phyloP scores from a whole-genome alignment of 2,888 invertebrate genomes.

The Priocnemis perturbator region DNA sequence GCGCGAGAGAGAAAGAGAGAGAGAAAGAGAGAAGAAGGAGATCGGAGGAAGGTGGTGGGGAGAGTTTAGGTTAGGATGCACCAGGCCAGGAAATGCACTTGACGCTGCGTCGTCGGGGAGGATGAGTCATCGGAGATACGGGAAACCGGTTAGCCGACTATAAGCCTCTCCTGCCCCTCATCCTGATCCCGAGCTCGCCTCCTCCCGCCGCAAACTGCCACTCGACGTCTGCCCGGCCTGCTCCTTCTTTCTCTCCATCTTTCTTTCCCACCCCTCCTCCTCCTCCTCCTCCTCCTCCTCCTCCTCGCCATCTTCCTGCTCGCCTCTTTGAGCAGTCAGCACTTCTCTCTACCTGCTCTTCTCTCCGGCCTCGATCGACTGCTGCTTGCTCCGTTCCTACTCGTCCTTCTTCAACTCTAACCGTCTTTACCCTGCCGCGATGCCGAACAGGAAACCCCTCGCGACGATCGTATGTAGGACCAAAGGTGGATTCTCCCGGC shows the following conservation, averaged over 20 bases:
- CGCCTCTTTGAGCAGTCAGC: slow-evolving; percentile 27
- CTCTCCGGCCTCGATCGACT: slow-evolving; percentile 15
- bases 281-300: slow-evolving; percentile 71
- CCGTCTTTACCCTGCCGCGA: slow-evolving; percentile 24
- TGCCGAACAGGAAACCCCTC: background rate
- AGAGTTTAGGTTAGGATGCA: slow-evolving; percentile 56
- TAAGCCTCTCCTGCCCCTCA: slow-evolving; percentile 37
- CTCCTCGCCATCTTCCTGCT: slow-evolving; percentile 68
- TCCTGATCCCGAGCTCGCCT: slow-evolving; percentile 37
- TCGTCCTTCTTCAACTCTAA: slow-evolving; percentile 4
- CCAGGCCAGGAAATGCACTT: slow-evolving; percentile 73
- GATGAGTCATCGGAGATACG: slow-evolving; percentile 74
- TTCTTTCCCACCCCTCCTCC: slow-evolving; percentile 29
- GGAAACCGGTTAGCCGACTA: slow-evolving; percentile 71
- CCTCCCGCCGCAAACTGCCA: slow-evolving; percentile 32
- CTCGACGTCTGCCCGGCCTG: slow-evolving; percentile 9
- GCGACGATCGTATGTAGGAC: slow-evolving; percentile 32
- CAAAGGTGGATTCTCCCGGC: slow-evolving; percentile 41
- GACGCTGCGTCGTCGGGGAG: slow-evolving; percentile 66
- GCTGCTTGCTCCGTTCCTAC: slow-evolving; percentile 4
- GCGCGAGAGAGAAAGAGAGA: slow-evolving; percentile 22
- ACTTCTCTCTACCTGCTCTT: slow-evolving; percentile 29
- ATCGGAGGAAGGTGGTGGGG: slow-evolving; percentile 19
- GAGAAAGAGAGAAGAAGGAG: slow-evolving; percentile 16
- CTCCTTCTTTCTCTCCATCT: slow-evolving; percentile 33